Evolutionary conservation across 2,888 invertebrate genomes (phyloP).

Genomic region (Creontiades dilutus): DNA sequence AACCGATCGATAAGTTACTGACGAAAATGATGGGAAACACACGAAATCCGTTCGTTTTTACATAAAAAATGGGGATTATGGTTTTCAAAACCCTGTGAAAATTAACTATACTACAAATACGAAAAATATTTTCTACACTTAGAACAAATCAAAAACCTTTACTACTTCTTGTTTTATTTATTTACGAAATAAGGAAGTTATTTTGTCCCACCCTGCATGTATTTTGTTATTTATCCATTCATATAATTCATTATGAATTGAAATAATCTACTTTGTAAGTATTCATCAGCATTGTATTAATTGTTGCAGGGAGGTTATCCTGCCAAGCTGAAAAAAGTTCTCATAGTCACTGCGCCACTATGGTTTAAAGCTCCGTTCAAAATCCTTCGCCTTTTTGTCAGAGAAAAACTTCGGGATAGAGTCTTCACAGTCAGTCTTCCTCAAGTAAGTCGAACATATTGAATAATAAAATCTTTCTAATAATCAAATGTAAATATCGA

Average conservation of each 20-base stretch:
- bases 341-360: constrained; percentile 97
- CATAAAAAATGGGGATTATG: too few species aligned
- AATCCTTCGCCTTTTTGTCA: constrained; percentile 94
- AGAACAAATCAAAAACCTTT: too few species aligned
- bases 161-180: too few species aligned
- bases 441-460: constrained; percentile 80
- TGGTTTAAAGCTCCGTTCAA: constrained; percentile 99
- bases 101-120: too few species aligned
- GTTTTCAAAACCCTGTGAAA: too few species aligned
- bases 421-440: constrained; percentile 96
- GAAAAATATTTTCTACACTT: too few species aligned
- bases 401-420: constrained; percentile 96
- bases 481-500: not conserved
- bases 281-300: not conserved
- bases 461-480: not conserved
- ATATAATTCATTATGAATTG: not conserved
- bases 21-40: too few species aligned
- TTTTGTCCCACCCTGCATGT: too few species aligned
- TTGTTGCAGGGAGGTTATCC: constrained; percentile 94
- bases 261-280: not conserved
- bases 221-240: not conserved
- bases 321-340: constrained; percentile 96
- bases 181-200: too few species aligned
- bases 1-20: too few species aligned
- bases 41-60: too few species aligned